Percentiles rank a stretch among this genome's conserved stretches.
Conservation (phyloP, 1,140 invertebrate species). For the Bradysia coprophila region DNA sequence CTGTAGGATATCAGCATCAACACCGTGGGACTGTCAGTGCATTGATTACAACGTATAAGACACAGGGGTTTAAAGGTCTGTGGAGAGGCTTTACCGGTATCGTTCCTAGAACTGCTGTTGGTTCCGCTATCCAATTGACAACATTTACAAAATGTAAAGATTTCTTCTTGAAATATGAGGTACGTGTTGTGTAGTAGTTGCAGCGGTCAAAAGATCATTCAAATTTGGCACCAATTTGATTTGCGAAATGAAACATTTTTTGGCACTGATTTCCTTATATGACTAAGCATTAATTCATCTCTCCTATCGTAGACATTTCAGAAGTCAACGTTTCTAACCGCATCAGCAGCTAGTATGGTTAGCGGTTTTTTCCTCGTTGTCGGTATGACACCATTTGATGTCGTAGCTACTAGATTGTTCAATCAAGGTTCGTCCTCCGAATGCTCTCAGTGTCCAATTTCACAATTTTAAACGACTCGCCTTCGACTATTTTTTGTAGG, state of each 20-base stretch:
- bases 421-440: slow-evolving; percentile 42
- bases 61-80: slow-evolving; percentile 46
- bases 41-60: slow-evolving; percentile 39
- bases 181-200: no score
- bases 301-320: slow-evolving; percentile 28
- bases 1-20: slow-evolving; percentile 67
- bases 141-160: slow-evolving; percentile 48
- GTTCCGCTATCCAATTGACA: slow-evolving; percentile 62
- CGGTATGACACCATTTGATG: slow-evolving; percentile 72
- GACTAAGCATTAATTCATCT: no score
- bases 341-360: slow-evolving; percentile 50
- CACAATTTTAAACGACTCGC: neutral
- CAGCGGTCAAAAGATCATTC: no score
- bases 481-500: slow-evolving; percentile 10
- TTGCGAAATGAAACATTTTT: no score
- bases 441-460: no score
- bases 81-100: slow-evolving; percentile 52
- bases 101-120: slow-evolving; percentile 54
- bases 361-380: slow-evolving; percentile 56
- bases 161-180: slow-evolving; percentile 31
- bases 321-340: slow-evolving; percentile 35
- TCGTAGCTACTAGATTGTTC: slow-evolving; percentile 66
- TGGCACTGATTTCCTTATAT: no score
- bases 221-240: neutral
- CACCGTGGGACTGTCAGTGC: slow-evolving; percentile 44